A percentile compares a stretch with the other conserved stretches of the same genome.
These are phyloP conservation scores for Octopus sinensis DNA, from an alignment of 1,140 invertebrate species.

Conservation along the genomic window DNA sequence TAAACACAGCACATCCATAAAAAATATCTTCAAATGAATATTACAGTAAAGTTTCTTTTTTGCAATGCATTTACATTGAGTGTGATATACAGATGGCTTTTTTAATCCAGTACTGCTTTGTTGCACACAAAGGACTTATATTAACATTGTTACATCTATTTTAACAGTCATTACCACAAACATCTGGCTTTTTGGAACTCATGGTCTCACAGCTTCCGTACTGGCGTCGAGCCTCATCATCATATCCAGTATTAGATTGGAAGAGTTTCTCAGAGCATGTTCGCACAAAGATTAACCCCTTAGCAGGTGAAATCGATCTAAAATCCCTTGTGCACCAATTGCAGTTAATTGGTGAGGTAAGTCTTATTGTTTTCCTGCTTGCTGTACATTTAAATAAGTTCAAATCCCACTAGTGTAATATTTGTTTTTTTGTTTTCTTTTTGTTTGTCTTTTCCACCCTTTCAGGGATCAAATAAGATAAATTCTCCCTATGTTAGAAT, in stretches of 20 bases:
- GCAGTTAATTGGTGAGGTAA: constrained; percentile 69
- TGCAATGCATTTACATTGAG: too few relatives aligned
- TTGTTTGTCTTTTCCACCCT: too few relatives aligned
- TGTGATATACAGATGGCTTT: too few relatives aligned
- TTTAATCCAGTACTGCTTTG: too few relatives aligned
- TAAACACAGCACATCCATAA: too few relatives aligned
- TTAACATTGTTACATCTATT: neutral
- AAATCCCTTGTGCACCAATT: constrained; percentile 69
- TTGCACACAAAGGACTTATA: too few relatives aligned
- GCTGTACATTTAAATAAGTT: too few relatives aligned
- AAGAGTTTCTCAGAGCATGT: constrained; percentile 66
- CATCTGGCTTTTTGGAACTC: constrained; percentile 67
- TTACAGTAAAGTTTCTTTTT: too few relatives aligned
- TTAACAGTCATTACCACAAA: constrained; percentile 62
- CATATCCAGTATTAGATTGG: constrained; percentile 70
- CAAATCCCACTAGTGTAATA: neutral
- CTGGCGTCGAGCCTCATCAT: constrained; percentile 61
- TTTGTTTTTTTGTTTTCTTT: neutral
- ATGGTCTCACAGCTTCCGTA: constrained; percentile 62
- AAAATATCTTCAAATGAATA: too few relatives aligned
- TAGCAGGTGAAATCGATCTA: constrained; percentile 70
- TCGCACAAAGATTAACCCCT: constrained; percentile 67
- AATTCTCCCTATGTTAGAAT: too few relatives aligned
- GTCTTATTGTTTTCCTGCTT: neutral
- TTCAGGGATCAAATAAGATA: too few relatives aligned